These are phyloP conservation scores for Trachythela sp. DNA, from an alignment of 64 coral and sea anemone genomes.

Conservation along the genomic window DNA sequence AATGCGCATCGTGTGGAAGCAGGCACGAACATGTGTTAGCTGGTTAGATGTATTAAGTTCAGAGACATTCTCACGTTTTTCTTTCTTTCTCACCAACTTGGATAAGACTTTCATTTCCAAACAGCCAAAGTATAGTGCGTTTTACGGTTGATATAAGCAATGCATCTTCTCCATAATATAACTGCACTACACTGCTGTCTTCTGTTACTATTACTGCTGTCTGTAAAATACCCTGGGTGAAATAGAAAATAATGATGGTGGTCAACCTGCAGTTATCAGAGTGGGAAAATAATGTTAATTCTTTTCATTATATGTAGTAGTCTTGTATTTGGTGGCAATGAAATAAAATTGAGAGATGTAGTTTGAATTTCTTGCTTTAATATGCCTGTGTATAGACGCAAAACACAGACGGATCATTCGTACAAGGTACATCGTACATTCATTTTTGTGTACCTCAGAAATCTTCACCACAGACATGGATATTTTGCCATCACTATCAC, in stretches of 20 bases:
- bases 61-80: conserved; percentile 6
- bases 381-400: too few relatives aligned
- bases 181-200: not conserved
- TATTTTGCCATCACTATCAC: not conserved
- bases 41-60: too few relatives aligned
- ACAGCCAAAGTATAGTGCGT: not conserved
- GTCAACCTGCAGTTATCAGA: too few relatives aligned
- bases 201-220: conserved; percentile 2
- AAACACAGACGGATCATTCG: too few relatives aligned
- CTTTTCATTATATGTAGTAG: too few relatives aligned
- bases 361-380: too few relatives aligned
- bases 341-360: too few relatives aligned
- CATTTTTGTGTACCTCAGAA: not conserved
- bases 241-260: not conserved
- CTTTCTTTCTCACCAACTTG: conserved; percentile 23
- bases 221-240: not conserved
- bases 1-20: too few relatives aligned
- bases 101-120: not conserved
- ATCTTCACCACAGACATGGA: conserved; percentile 14
- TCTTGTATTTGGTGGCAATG: too few relatives aligned
- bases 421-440: too few relatives aligned
- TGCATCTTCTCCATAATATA: not conserved
- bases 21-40: too few relatives aligned
- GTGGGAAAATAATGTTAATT: too few relatives aligned
- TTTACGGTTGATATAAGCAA: not conserved